Evolutionary conservation across 2,797 vertebrate genomes (phyloP), one percentile per base, ranked within the genome.

Genomic region (Propithecus perrieri): DNA sequence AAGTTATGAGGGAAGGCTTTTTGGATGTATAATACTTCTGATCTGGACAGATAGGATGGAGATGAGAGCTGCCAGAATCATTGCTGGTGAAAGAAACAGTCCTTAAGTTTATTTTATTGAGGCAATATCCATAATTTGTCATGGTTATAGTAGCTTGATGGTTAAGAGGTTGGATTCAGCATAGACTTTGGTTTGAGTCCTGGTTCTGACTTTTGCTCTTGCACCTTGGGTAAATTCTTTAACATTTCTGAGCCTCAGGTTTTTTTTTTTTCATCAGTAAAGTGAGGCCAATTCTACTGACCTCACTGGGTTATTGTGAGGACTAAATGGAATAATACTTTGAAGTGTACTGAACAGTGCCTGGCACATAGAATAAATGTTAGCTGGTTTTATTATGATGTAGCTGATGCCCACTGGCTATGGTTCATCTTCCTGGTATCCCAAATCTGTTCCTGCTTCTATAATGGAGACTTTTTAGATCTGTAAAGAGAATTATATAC

Each of bases 321-420:
- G n/a, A n/a, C 76, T 80, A 57, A 41, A 50, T 85, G 57, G 35
- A 88, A 78, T 61, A 72, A 55, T 41, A 71, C 53, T 84, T 55
- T 7, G 17, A 50, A 81, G 35, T 65, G 15, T 18, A 15, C 15
- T 26, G 38, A 88, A 50, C 17, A 53, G 22, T 88, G 55, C n/a
- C 46, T 30, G 57, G 20, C 18, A 41, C 55, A 11, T 57, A 59
- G 38, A 53, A 38, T 59, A 71, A 61, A 81, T 46, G 48, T 81
- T 87, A 87, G 55, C 76, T 94, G 48, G 5, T 85, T 89, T 91
- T 94, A 57, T 92, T 83, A 43, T 76, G 74, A 50, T 61, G 17
- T 67, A 67, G 38, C 15, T 67, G 85, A 30, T 88, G n/a, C 61
- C 20, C 12, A 15, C 4, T 65, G 20, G 55, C 1, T 75, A 63